These are phyloP conservation scores for Gryon sp. DNA, from an alignment of 1,140 invertebrate genomes.

Conservation along the genomic window DNA sequence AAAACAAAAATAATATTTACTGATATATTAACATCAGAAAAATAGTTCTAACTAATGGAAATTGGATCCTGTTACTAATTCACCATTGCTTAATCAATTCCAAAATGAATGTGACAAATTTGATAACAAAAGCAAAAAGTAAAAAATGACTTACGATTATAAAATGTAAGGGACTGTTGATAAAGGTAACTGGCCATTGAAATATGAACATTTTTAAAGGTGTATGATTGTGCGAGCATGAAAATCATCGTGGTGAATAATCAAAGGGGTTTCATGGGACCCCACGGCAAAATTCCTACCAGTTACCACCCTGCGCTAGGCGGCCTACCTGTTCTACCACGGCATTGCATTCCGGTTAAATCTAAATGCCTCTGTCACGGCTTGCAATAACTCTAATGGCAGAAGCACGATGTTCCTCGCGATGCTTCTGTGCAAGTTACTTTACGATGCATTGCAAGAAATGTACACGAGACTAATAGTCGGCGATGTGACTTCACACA, in stretches of 20 bases:
- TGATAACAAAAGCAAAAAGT: slow-evolving; percentile 19
- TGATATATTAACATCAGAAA: no score
- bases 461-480: slow-evolving; percentile 55
- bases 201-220: slow-evolving; percentile 37
- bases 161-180: background rate
- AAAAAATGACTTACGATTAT: slow-evolving; percentile 9
- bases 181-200: slow-evolving; percentile 10
- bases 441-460: slow-evolving; percentile 55
- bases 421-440: slow-evolving; percentile 63
- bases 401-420: slow-evolving; percentile 61
- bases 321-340: slow-evolving; percentile 50
- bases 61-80: no score
- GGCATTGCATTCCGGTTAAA: slow-evolving; percentile 66
- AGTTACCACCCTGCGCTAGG: slow-evolving; percentile 41
- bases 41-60: no score
- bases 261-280: slow-evolving; percentile 39
- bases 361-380: slow-evolving; percentile 71
- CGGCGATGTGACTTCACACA: slow-evolving; percentile 47
- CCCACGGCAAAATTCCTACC: slow-evolving; percentile 55
- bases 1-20: no score
- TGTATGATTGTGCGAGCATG: slow-evolving; percentile 35
- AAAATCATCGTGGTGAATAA: slow-evolving; percentile 43
- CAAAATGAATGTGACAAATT: no score
- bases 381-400: slow-evolving; percentile 68
- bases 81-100: no score